phyloP scores from a whole-genome alignment of 2,888 invertebrate species.

The Diplolepis rosae region DNA sequence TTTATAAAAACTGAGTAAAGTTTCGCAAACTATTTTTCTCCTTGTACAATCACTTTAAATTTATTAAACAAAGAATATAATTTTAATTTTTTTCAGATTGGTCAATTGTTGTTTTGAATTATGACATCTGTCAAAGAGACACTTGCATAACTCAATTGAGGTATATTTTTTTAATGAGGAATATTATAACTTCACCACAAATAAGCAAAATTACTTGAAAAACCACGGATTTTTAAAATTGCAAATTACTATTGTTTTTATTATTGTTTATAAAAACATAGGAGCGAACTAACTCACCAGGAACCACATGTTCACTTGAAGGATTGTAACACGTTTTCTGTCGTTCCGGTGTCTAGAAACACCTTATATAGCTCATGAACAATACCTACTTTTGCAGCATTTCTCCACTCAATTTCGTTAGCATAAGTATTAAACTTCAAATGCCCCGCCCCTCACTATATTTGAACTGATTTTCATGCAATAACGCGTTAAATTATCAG shows the following conservation, averaged over 20 bases:
- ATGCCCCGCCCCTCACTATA: not conserved
- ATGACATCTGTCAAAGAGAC: not conserved
- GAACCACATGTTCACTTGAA: constrained; percentile 23
- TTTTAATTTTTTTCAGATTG: no score
- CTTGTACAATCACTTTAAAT: no score
- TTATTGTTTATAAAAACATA: not conserved
- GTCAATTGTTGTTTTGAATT: no score
- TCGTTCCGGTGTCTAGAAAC: constrained; percentile 15
- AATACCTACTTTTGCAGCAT: constrained; percentile 27
- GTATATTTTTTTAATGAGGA: not conserved
- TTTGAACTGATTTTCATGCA: constrained; percentile 11
- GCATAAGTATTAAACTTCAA: constrained; percentile 14
- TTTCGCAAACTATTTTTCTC: no score
- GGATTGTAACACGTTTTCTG: constrained; percentile 8
- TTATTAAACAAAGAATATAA: no score
- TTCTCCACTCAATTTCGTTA: constrained; percentile 12
- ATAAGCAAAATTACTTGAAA: not conserved
- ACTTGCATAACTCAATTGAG: not conserved
- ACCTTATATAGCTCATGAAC: constrained; percentile 26
- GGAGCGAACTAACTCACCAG: constrained; percentile 11
- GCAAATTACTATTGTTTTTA: not conserved
- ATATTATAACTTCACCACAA: not conserved
- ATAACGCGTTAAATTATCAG: not conserved
- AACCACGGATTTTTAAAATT: not conserved
- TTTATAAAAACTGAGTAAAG: no score